Percentiles rank a stretch among this genome's conserved stretches.
Conservation (phyloP, 2,888 invertebrate species). For the Caenorhabditis afra region DNA sequence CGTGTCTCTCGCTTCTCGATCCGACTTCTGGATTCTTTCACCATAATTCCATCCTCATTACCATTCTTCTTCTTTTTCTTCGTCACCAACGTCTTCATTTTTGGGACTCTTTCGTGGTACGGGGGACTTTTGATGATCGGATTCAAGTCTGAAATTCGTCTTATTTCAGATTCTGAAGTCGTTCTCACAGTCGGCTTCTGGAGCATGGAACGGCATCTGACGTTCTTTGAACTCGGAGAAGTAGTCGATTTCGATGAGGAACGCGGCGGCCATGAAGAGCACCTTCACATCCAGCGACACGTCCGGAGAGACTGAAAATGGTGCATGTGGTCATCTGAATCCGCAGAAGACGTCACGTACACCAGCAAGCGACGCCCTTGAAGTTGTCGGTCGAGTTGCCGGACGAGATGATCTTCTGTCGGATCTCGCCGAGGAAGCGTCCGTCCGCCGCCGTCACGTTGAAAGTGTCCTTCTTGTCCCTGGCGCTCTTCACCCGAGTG, state of each 20-base stretch:
- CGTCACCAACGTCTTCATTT: slow-evolving; percentile 15
- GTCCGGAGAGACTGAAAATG: slow-evolving; percentile 44
- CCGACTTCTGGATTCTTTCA: slow-evolving; percentile 30
- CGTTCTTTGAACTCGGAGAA: slow-evolving; percentile 33
- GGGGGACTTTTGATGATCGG: slow-evolving; percentile 56
- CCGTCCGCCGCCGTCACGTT: slow-evolving; percentile 23
- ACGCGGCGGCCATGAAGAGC: slow-evolving; percentile 46
- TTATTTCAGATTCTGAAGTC: background rate
- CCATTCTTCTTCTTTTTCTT: slow-evolving; percentile 28
- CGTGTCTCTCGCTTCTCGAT: slow-evolving; percentile 23
- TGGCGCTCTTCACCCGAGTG: slow-evolving; percentile 15
- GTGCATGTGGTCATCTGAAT: too few species aligned
- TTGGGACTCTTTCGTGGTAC: slow-evolving; percentile 46
- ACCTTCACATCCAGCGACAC: slow-evolving; percentile 36
- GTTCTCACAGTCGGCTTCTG: slow-evolving; percentile 43
- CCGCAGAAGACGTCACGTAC: slow-evolving; percentile 9
- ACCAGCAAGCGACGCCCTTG: slow-evolving; percentile 58
- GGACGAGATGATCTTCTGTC: slow-evolving; percentile 55
- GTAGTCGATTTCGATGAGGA: slow-evolving; percentile 52
- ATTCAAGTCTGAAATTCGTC: slow-evolving; percentile 39
- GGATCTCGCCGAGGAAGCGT: slow-evolving; percentile 52
- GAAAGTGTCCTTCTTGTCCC: slow-evolving; percentile 43
- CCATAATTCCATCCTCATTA: background rate
- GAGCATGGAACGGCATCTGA: slow-evolving; percentile 31
- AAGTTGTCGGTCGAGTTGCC: slow-evolving; percentile 53